Percentiles rank a stretch among this genome's conserved stretches.
phyloP scores from a whole-genome alignment of 2,797 vertebrate species.

The Anisognathus igniventris region DNA sequence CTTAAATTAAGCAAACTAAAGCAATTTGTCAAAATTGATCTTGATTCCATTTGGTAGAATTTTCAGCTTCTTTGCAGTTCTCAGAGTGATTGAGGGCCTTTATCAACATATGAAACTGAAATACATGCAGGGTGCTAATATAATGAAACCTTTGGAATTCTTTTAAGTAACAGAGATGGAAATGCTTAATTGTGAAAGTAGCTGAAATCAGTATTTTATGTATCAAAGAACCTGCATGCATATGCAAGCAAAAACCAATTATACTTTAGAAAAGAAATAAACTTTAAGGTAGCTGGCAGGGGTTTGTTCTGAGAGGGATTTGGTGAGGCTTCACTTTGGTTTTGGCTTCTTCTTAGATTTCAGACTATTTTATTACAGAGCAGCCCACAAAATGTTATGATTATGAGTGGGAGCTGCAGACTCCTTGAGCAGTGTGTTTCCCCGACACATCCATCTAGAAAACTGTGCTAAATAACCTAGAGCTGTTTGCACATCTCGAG shows the following conservation, averaged over 20 bases:
- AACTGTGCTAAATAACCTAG: background rate
- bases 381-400: background rate
- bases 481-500: constrained; percentile 1
- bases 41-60: background rate
- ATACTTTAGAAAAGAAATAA: background rate
- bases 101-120: background rate
- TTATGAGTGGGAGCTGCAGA: background rate
- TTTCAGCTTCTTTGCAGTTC: background rate
- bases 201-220: background rate
- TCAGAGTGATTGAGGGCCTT: background rate
- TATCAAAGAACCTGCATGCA: background rate
- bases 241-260: background rate
- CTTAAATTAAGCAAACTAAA: background rate
- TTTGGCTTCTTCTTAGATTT: background rate
- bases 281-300: background rate
- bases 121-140: background rate
- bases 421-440: background rate
- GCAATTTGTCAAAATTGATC: background rate
- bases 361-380: background rate
- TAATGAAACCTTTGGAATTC: background rate
- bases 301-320: background rate
- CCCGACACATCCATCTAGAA: background rate
- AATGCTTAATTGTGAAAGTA: background rate
- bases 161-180: background rate
- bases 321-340: background rate